Evolutionary conservation across 2,797 vertebrate species (phyloP).

Genomic region (Centropyge bicolor): DNA sequence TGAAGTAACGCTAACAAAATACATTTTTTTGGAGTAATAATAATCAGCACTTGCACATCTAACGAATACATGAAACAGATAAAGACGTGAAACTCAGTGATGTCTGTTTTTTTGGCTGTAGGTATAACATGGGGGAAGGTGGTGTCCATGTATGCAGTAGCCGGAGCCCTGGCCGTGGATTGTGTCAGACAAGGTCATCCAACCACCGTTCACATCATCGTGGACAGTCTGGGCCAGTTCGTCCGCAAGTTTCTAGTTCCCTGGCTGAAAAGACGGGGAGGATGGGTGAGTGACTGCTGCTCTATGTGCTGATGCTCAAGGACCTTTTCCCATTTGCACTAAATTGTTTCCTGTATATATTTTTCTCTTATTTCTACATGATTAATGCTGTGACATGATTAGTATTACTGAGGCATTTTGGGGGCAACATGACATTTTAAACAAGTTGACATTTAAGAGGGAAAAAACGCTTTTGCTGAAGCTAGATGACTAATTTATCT

Average conservation of each 20-base stretch:
- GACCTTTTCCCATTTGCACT: no score
- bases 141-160: constrained; percentile 94
- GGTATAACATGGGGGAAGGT: constrained; percentile 99
- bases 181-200: constrained; percentile 93
- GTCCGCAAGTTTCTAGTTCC: constrained; percentile 92
- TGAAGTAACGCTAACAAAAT: no score
- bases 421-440: not conserved
- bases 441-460: not conserved
- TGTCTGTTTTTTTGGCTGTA: constrained; percentile 60
- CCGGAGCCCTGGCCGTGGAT: constrained; percentile 94
- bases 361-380: not conserved
- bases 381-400: not conserved
- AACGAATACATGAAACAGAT: not conserved
- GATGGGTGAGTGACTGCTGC: constrained; percentile 90
- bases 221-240: constrained; percentile 96
- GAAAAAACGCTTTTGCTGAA: not conserved
- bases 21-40: no score
- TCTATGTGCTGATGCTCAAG: not conserved
- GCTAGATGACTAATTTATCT: not conserved
- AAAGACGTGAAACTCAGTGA: not conserved
- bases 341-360: not conserved
- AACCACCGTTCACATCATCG: constrained; percentile 90
- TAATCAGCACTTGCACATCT: not conserved
- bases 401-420: not conserved
- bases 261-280: constrained; percentile 95